Evolutionary conservation across 2,888 invertebrate species (phyloP).

Genomic region (Clusia tigrina): DNA sequence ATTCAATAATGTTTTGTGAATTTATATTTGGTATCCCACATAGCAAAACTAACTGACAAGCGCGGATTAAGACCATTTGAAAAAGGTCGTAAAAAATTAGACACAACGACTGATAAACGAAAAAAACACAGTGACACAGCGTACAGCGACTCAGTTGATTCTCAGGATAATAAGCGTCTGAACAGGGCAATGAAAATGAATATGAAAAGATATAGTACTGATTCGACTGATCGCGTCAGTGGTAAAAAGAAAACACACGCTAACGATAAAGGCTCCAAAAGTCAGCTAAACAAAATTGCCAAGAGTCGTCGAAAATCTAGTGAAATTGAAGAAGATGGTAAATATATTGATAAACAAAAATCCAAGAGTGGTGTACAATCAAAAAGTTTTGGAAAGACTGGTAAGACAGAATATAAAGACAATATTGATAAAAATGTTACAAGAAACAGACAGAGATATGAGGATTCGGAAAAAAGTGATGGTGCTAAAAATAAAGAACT

Average conservation of each 20-base stretch:
- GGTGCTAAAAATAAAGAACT: too few relatives aligned
- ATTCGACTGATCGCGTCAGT: too few relatives aligned
- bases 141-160: too few relatives aligned
- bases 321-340: neutral
- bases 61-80: neutral
- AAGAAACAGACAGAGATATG: slow-evolving; percentile 23
- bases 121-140: too few relatives aligned
- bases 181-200: too few relatives aligned
- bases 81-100: too few relatives aligned
- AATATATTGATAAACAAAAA: slow-evolving; percentile 12
- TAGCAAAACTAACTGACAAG: neutral
- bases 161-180: too few relatives aligned
- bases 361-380: slow-evolving; percentile 9
- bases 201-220: too few relatives aligned
- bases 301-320: neutral
- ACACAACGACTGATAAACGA: too few relatives aligned
- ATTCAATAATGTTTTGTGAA: neutral
- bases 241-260: neutral
- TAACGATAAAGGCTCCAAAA: neutral
- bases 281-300: neutral
- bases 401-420: slow-evolving; percentile 9
- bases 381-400: slow-evolving; percentile 10
- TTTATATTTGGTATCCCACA: neutral
- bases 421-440: slow-evolving; percentile 27
- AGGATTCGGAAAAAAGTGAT: too few relatives aligned